Percentiles rank a stretch among this genome's conserved stretches.
Conservation (phyloP, 2,113 vertebrate genomes). For the Pachyramphus minor region DNA sequence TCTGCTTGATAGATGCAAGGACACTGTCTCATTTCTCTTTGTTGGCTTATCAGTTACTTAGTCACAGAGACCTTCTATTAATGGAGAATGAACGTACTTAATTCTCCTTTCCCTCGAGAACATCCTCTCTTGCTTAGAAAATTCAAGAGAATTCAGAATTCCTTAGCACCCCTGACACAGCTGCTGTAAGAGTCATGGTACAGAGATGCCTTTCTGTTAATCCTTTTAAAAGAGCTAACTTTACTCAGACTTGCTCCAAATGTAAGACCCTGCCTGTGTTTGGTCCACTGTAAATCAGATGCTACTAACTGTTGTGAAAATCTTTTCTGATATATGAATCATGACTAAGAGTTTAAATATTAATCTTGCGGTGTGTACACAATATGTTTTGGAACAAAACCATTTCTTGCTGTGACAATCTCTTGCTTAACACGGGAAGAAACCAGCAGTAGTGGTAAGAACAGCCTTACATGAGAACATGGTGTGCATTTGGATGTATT, state of each 20-base stretch:
- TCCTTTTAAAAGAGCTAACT: neutral
- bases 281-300: neutral
- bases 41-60: neutral
- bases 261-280: neutral
- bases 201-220: neutral
- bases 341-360: neutral
- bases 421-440: neutral
- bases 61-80: neutral
- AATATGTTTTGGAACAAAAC: neutral
- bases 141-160: neutral
- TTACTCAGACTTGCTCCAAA: neutral
- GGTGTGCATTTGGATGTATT: neutral
- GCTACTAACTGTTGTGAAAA: neutral
- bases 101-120: neutral
- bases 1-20: neutral
- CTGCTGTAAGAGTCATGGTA: neutral
- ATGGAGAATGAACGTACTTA: neutral
- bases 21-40: neutral
- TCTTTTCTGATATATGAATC: neutral
- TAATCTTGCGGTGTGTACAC: neutral
- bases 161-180: neutral
- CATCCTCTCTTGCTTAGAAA: neutral
- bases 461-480: neutral
- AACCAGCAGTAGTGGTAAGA: neutral
- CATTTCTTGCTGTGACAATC: neutral